These are phyloP conservation scores for Pipra filicauda DNA, from an alignment of 2,113 vertebrate species.

Conservation along the genomic window DNA sequence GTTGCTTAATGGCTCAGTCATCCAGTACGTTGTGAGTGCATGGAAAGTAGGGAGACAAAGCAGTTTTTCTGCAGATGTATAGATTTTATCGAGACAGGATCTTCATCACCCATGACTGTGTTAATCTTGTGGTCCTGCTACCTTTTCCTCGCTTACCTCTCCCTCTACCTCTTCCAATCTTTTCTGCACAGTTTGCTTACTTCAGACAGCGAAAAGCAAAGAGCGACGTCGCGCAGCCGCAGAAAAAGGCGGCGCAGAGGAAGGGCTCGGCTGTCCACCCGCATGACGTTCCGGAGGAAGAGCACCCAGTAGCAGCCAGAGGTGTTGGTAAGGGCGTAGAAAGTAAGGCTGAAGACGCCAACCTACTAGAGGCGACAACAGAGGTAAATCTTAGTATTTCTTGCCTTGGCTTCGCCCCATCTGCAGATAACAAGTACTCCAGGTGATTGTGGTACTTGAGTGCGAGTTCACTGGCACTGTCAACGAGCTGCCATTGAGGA, in stretches of 20 bases:
- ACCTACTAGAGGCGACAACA: background rate
- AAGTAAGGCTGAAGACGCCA: background rate
- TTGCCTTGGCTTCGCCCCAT: fast-evolving
- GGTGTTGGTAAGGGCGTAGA: background rate
- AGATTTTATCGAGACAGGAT: background rate
- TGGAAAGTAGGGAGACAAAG: background rate
- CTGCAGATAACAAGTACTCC: background rate
- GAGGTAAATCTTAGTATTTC: constrained; percentile 34
- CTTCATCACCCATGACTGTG: constrained; percentile 27
- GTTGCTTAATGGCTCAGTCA: background rate
- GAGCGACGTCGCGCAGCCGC: constrained; percentile 66
- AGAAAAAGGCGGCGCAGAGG: constrained; percentile 80
- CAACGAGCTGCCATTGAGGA: background rate
- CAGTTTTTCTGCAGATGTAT: constrained; percentile 20
- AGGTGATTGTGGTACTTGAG: background rate
- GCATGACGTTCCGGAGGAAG: constrained; percentile 67
- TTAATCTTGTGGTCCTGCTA: constrained; percentile 73
- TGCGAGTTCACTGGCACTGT: background rate
- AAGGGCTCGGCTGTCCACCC: constrained; percentile 73
- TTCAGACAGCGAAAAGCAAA: constrained; percentile 79
- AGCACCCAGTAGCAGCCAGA: constrained; percentile 44
- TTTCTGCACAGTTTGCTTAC: constrained; percentile 79
- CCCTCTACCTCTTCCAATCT: constrained; percentile 72
- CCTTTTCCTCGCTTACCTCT: constrained; percentile 77
- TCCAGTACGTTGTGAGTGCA: background rate